phyloP scores from a whole-genome alignment of 2,113 vertebrate genomes.

The Coryphaenoides rupestris region DNA sequence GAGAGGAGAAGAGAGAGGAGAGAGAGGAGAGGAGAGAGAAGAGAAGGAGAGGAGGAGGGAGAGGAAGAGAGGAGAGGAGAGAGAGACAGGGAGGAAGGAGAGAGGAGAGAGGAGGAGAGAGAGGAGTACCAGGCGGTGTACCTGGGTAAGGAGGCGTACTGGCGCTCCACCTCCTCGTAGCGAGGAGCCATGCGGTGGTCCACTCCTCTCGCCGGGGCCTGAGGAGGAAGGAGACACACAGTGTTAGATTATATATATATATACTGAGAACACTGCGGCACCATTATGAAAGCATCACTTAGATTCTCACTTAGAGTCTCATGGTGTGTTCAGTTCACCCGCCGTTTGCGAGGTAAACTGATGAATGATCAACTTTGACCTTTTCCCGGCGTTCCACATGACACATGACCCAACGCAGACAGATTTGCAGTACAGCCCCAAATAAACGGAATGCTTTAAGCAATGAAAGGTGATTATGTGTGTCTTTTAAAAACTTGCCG shows the following conservation, averaged over 20 bases:
- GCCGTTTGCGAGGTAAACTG: too few relatives aligned
- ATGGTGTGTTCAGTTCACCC: too few relatives aligned
- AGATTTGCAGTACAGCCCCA: too few relatives aligned
- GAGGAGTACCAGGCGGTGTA: slow-evolving; percentile 24
- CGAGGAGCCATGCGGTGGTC: slow-evolving; percentile 57
- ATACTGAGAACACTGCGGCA: too few relatives aligned
- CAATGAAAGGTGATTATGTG: too few relatives aligned
- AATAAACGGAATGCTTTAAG: too few relatives aligned
- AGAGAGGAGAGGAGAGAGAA: not conserved
- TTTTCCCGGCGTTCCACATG: too few relatives aligned
- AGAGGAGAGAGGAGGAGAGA: not conserved
- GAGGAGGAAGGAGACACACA: not conserved
- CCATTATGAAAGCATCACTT: too few relatives aligned
- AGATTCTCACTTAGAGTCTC: too few relatives aligned
- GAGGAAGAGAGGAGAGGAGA: not conserved
- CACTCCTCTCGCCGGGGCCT: slow-evolving; percentile 54
- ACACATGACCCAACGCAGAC: too few relatives aligned
- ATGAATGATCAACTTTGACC: too few relatives aligned
- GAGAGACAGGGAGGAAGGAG: not conserved
- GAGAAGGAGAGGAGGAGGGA: not conserved
- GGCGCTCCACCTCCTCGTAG: slow-evolving; percentile 66
- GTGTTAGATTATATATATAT: not conserved
- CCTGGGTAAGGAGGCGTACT: slow-evolving; percentile 69
- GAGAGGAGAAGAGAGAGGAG: not conserved
- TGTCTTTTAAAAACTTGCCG: too few relatives aligned